Base-by-base conservation (phyloP, 2,888 invertebrate genomes). In the Dromius quadrimaculatus region DNA sequence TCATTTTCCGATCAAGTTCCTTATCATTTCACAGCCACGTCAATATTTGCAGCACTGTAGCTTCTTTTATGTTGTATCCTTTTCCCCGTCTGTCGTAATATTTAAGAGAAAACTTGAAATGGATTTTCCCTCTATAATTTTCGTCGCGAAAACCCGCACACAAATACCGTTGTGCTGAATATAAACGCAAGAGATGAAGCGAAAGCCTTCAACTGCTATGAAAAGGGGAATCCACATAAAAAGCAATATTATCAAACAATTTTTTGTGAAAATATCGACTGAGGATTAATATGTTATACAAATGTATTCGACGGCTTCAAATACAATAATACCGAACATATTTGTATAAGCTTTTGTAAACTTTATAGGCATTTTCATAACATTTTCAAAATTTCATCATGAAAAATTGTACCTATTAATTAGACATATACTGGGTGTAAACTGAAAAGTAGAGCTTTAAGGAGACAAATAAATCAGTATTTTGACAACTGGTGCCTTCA, bases 241-340 rank as follows among this genome's bases (percentile, higher is more conserved):
- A 54, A 54, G 50, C 50, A 54, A 54, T 54, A 54, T 54, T 54
- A 54, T 54, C 13, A 54, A 54, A 54, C 50, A 54, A 54, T 54
- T 54, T 54, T 50, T 54, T 54, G 9, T 23, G n/a, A 28, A 47
- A 54, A 54, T 54, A 28, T 54, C 28, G 28, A 54, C 50, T 28
- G 50, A 15, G 50, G 50, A 54, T 54, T 54, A 54, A 54, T 54
- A 28, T 28, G 50, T 54, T 15, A 54, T 54, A 5, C 50, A 28
- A 54, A 54, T n/a, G 28, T 20, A 8, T 23, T 28, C 13, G 13
- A 54, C 3, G 28, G 50, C 50, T 54, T 54, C 50, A n/a, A 28
- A 54, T 32, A 54, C 50, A 54, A 54, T 54, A 11, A 19, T 47
- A 15, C 28, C 8, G 15, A 28, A 54, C 13, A 54, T 54, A 28